Evolutionary conservation across 2,113 vertebrate genomes (phyloP), one percentile per base, ranked within the genome.

Genomic region (Erpornis zantholeuca): DNA sequence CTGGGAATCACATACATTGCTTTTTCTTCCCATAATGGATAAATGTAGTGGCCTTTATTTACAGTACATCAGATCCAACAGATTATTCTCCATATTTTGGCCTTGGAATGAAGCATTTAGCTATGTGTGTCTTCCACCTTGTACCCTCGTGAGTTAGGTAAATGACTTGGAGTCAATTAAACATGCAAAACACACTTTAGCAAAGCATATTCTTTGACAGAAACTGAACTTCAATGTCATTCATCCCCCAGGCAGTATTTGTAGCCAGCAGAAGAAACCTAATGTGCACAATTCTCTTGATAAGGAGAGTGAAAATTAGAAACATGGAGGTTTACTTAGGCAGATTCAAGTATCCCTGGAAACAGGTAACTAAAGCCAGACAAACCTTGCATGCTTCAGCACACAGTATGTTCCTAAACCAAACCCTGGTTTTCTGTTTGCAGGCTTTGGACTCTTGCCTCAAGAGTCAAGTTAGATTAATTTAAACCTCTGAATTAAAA

Each of bases 321-420:
- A 84, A 42, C 52, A n/a, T 1, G 9, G 71, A 90, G 56, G 56
- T 88, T 96, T 54, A 14, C 40, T 84, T 56, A 66, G 68, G 49
- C 72, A 94, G 52, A 94, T 86, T 84, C 54, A 52, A 83, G 86
- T 86, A 83, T 92, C 82, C 82, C 82, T 94, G 83, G 91, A 82
- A 96, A 92, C 77, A 92, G 68, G 94, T 71, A 84, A 49, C 56
- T n/a, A 83, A 78, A 63, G 60, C 56, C 80, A 94, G 64, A 22
- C 69, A 87, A 89, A 52, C 61, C 28, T 75, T 36, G 33, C 65
- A 78, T 40, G 82, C 40, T 66, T 35, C 71, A 70, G 45, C 76
- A 92, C 82, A 83, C 75, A 65, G 38, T 1, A 25, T 18, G 59
- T 19, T 93, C 7, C 0, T 19, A 65, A 86, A 82, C 40, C 61